Evolutionary conservation across 53 echinoderm and acorn worm species (phyloP).

Genomic region (Mesocentrotus franciscanus): DNA sequence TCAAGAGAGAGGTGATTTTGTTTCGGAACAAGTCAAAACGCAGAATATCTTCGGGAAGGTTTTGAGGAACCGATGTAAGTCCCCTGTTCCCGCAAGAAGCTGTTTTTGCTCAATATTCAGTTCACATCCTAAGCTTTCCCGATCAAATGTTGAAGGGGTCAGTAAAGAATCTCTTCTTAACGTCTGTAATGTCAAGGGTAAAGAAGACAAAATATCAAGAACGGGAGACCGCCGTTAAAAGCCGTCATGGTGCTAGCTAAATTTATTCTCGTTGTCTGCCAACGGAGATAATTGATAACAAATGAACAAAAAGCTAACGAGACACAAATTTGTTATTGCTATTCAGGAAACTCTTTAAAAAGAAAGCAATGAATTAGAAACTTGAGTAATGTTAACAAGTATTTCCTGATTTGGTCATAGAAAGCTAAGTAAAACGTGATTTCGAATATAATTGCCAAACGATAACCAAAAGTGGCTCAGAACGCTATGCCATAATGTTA

Average conservation of each 20-base stretch:
- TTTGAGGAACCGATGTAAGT: not conserved
- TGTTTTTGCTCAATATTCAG: not conserved
- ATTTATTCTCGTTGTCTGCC: not conserved
- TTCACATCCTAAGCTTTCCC: not conserved
- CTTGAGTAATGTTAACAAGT: not conserved
- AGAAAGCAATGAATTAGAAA: not conserved
- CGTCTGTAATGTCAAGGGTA: not conserved
- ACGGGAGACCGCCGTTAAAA: too few species aligned
- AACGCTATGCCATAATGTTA: not conserved
- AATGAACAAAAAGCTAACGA: not conserved
- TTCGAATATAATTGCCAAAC: not conserved
- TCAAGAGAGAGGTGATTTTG: constrained; percentile 21
- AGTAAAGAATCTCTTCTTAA: not conserved
- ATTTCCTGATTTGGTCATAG: not conserved
- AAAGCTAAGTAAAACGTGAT: not conserved
- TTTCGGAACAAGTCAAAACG: not conserved
- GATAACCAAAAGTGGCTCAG: not conserved
- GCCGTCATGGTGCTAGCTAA: not conserved
- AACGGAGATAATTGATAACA: not conserved
- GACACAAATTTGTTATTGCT: not conserved
- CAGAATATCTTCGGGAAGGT: not conserved
- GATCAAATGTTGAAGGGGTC: not conserved
- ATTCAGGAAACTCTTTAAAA: not conserved
- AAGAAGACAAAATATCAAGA: not conserved
- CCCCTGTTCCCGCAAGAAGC: constrained; percentile 9